These are phyloP conservation scores for Meriones unguiculatus DNA, from an alignment of 2,113 vertebrate genomes.

Conservation along the genomic window DNA sequence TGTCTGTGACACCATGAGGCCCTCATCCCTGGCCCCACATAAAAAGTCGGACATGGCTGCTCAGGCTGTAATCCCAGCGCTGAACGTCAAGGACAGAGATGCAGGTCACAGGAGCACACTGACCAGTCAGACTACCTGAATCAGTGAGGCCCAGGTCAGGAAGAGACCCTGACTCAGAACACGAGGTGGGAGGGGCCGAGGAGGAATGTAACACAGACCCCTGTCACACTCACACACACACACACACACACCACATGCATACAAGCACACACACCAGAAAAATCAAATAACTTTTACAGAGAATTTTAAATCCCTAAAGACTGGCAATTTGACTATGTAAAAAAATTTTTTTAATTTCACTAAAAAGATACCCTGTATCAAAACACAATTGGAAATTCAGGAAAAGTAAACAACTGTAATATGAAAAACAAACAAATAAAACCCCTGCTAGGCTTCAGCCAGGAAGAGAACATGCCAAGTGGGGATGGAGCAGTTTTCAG, in stretches of 20 bases:
- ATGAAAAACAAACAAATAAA: background rate
- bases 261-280: background rate
- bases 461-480: background rate
- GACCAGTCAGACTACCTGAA: background rate
- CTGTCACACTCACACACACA: background rate
- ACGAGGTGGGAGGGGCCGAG: background rate
- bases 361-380: background rate
- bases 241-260: background rate
- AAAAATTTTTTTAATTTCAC: background rate
- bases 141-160: background rate
- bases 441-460: background rate
- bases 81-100: background rate
- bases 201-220: background rate
- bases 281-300: background rate
- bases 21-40: background rate
- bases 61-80: background rate
- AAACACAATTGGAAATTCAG: background rate
- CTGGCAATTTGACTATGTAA: background rate
- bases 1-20: background rate
- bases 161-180: background rate
- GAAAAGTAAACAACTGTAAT: background rate
- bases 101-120: background rate
- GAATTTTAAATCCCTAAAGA: background rate
- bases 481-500: background rate
- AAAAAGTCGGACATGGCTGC: background rate